Base-by-base conservation (phyloP, 2,888 invertebrate genomes). In the Ichneumon xanthorius region DNA sequence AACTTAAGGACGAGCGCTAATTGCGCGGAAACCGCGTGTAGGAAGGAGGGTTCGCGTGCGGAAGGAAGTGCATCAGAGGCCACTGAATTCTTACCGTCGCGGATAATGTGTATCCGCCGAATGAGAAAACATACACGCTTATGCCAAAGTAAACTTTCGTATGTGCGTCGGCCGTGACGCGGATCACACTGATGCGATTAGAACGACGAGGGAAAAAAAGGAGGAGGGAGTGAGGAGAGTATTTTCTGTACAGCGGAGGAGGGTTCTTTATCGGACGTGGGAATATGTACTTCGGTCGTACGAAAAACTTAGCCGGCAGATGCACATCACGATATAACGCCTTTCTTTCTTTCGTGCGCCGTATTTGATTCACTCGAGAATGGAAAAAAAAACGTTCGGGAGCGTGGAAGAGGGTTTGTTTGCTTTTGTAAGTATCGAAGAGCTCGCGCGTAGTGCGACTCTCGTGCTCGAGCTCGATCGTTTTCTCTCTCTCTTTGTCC, bases 381-480 rank as follows among this genome's bases (percentile, higher is more conserved):
- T 14, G 22, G 58, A 22, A 9, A 40, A 89, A 87, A 88, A 58
- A 58, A 58, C 7, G 26, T 83, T 70, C 45, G 87, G 87, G 82
- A 4, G 58, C n/a, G 14, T 50, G 22, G 45, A 81, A 87, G 79
- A 73, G 82, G 88, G 88, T 90, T 91, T 91, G 90, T 91, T 91
- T 91, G 90, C 90, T 91, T 91, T 91, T 89, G 85, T 87, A 88
- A 90, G 91, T 89, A 91, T 91, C 87, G 88, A 90, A 89, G 88
- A 79, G 78, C 67, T 73, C 72, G 68, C 40, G 48, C 37, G 72
- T 80, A 63, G 22, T 48, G 22, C 37, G n/a, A 30, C 37, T 50
- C 48, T 48, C 63, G 48, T 30, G 19, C n/a, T 48, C 37, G 19
- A 50, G 48, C 16, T 22, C 11, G 19, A 45, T 1, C 48, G 37